phyloP scores from a whole-genome alignment of 2,113 vertebrate genomes.

The Cinclus cinclus region DNA sequence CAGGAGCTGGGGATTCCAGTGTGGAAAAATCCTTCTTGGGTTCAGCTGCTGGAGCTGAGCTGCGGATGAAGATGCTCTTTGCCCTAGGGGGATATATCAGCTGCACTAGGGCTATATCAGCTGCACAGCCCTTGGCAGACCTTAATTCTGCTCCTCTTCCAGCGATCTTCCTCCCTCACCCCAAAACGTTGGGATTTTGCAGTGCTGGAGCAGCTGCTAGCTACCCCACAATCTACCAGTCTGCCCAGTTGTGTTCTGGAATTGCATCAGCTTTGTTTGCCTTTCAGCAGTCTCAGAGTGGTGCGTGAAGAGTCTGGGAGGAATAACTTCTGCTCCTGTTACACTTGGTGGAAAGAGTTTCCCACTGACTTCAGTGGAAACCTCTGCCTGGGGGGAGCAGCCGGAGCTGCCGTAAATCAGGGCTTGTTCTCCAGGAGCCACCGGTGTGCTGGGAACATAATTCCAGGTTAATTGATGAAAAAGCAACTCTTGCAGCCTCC shows the following conservation, averaged over 20 bases:
- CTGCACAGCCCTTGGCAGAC: not conserved
- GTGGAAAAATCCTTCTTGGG: accelerated
- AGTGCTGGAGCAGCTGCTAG: accelerated
- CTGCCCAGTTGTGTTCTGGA: not conserved
- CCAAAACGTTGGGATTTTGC: accelerated
- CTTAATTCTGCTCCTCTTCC: accelerated
- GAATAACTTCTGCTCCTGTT: not conserved
- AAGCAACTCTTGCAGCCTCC: not conserved
- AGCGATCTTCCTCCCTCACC: accelerated
- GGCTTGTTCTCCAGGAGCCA: not conserved
- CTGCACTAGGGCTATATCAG: not conserved
- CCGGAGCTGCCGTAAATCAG: accelerated
- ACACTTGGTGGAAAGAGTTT: not conserved
- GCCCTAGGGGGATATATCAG: not conserved
- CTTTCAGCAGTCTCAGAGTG: not conserved
- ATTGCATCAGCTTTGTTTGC: not conserved
- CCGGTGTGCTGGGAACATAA: not conserved
- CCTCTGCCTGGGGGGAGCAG: not conserved
- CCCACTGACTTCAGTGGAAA: conserved; percentile 22
- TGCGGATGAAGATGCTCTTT: not conserved
- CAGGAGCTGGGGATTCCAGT: accelerated
- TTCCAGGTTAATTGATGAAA: not conserved
- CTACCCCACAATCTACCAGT: not conserved
- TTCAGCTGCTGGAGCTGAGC: not conserved
- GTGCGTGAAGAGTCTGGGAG: not conserved